Evolutionary conservation across 2,888 invertebrate species (phyloP), one percentile per base, ranked within the genome.

Genomic region (Clistopyga incitator): DNA sequence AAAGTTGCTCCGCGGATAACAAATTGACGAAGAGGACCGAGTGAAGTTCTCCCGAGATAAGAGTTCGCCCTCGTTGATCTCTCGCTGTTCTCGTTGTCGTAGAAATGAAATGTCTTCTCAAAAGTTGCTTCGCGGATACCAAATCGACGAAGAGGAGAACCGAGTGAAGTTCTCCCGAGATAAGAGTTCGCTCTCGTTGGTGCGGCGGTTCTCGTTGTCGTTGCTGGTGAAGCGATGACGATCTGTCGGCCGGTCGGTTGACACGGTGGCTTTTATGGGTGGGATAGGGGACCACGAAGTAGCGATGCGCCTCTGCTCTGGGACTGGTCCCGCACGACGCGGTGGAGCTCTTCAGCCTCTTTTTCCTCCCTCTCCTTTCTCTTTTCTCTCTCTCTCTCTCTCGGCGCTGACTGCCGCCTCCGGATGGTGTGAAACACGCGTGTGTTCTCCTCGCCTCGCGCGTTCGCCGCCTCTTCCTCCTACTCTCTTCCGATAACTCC

Each of bases 251-350:
- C 86, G 86, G 88, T 89, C 88, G 88, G 87, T 88, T 88, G 90
- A 87, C 86, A 88, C 89, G 88, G 86, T 87, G 86, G 88, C 90
- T 90, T 90, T 90, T 90, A 90, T 90, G 89, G 89, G 72, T 80
- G 79, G 88, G 88, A 88, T 86, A 87, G 86, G 75, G 61, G 75
- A 59, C 85, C 86, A 84, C 82, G 85, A 82, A 86, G 88, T 84
- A 83, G 72, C 86, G 76, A 77, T 84, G 84, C 67, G 82, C 80
- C 83, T 65, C 47, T 72, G 61, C 78, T 74, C 54, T 52, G 78
- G 61, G 75, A 76, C 76, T 81, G 76, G 71, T 77, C 81, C 81
- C 81, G 76, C 76, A 81, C 54, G 34, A 38, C 81, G 80, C 75
- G 65, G 47, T 78, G 65, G 47, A 59, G 56, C 72, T 64, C n/a